Evolutionary conservation across 2,797 vertebrate genomes (phyloP).

Genomic region (Nothura maculosa): DNA sequence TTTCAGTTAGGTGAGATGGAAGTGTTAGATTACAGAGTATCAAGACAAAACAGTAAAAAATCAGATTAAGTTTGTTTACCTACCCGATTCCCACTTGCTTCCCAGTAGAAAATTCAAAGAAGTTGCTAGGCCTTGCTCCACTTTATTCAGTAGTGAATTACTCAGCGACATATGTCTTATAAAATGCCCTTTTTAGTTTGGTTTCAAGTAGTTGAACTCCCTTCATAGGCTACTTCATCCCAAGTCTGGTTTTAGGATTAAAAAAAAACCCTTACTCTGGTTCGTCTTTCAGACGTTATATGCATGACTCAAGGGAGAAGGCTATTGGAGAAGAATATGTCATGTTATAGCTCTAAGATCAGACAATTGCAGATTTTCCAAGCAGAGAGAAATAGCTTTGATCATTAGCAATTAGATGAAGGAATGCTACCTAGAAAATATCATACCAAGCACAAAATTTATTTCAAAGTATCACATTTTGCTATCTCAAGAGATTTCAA

Average conservation of each 20-base stretch:
- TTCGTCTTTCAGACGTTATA: not conserved
- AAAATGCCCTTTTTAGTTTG: not conserved
- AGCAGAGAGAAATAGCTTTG: not conserved
- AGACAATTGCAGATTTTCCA: not conserved
- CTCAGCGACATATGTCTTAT: not conserved
- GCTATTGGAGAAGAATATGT: not conserved
- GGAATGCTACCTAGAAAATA: not conserved
- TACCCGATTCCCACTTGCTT: not conserved
- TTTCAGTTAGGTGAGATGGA: not conserved
- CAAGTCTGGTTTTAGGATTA: not conserved
- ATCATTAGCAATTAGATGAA: not conserved
- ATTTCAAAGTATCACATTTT: not conserved
- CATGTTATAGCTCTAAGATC: not conserved
- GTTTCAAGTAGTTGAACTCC: not conserved
- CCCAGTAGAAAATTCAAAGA: not conserved
- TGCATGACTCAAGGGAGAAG: not conserved
- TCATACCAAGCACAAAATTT: not conserved
- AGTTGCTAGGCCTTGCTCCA: too few relatives aligned
- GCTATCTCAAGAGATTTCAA: not conserved
- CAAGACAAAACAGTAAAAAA: not conserved
- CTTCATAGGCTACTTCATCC: not conserved
- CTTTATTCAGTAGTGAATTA: not conserved
- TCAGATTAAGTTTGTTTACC: accelerated
- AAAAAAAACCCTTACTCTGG: not conserved
- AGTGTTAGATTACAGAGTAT: not conserved